Evolutionary conservation across 2,888 invertebrate genomes (phyloP), one percentile per base, ranked within the genome.

Genomic region (Actias luna): DNA sequence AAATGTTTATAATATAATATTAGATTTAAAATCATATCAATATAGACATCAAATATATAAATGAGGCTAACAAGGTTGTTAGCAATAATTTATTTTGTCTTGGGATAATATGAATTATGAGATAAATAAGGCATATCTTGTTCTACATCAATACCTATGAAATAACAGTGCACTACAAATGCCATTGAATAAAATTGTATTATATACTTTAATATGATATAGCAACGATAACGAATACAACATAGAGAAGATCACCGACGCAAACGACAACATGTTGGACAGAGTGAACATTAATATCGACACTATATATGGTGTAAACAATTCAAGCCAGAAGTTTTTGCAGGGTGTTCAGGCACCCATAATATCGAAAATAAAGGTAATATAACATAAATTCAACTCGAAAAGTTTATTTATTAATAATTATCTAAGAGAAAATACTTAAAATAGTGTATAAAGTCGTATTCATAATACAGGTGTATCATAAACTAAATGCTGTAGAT

Each of bases 261-360:
- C 95, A 16, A 98, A 98, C 88, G 98, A 98, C 86, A 93, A 94
- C 58, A 93, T 98, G 65, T 88, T 98, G 59, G 98, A 98, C 79
- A 94, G 95, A 77, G 95, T 97, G 60, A 96, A 96, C 78, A 94
- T 95, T 71, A 92, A 93, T 77, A 93, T 97, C 71, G 97, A 97
- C 80, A 94, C 94, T 63, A 86, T 95, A 62, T 93, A 63, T 46
- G 82, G 84, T n/a, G 78, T 74, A 7, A 79, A 77, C 65, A 67
- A 73, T 59, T 69, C 80, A 0, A 73, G 60, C 62, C 73, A 76
- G 10, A 63, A 66, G 16, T 68, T 75, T 36, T 18, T 71, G 10
- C 63, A 60, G 16, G 65, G 68, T 52, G 59, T 66, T 67, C 71
- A 70, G 5, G 60, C 67, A n/a, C 87, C 88, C 0, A 71, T 85